A percentile compares a stretch with the other conserved stretches of the same genome.
Evolutionary conservation across 2,113 vertebrate genomes (phyloP).

Genomic region (Etia nguti): DNA sequence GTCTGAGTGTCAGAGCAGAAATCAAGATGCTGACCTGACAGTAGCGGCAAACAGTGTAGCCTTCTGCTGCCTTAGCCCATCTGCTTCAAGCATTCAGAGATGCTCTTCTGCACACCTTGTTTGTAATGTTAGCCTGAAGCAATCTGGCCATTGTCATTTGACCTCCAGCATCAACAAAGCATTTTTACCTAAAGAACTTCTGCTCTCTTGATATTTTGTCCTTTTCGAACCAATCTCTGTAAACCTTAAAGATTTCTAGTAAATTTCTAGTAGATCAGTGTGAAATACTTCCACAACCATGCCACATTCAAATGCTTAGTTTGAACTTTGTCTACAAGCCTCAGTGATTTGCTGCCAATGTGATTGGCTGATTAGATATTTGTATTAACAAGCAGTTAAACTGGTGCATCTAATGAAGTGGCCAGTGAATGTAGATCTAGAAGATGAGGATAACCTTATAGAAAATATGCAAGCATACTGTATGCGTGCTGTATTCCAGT

Average conservation of each 20-base stretch:
- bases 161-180: neutral
- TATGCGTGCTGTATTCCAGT: neutral
- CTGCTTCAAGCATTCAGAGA: neutral
- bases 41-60: neutral
- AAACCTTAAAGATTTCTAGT: neutral
- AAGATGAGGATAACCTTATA: neutral
- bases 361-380: neutral
- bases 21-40: neutral
- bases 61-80: neutral
- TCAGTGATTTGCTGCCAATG: neutral
- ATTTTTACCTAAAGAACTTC: neutral
- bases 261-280: rapidly evolving
- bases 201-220: neutral
- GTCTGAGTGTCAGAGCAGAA: neutral
- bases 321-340: neutral
- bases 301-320: neutral
- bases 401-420: neutral
- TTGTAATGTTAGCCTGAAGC: neutral
- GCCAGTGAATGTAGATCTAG: neutral
- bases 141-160: neutral
- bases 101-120: neutral
- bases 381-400: neutral
- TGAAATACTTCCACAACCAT: neutral
- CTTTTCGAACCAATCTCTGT: neutral
- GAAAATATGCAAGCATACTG: neutral